Percentiles rank a stretch among this genome's conserved stretches.
These are phyloP conservation scores for Tetraodon nigroviridis DNA, from an alignment of 2,113 vertebrate species.

Conservation along the genomic window DNA sequence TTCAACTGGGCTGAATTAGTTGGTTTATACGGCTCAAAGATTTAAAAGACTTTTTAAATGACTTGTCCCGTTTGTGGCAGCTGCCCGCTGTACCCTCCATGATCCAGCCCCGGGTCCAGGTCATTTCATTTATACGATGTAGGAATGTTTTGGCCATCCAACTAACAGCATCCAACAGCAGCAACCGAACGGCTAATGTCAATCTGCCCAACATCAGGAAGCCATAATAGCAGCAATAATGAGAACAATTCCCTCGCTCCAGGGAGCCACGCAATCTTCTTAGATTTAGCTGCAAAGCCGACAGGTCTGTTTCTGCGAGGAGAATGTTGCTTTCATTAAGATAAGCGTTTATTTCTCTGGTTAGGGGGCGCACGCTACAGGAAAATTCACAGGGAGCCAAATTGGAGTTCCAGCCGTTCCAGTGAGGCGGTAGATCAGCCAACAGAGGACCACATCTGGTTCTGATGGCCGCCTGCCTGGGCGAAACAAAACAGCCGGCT, in stretches of 20 bases:
- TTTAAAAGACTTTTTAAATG: too few relatives aligned
- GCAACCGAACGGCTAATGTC: too few relatives aligned
- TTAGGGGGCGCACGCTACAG: not conserved
- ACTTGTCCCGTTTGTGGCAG: too few relatives aligned
- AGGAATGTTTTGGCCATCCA: too few relatives aligned
- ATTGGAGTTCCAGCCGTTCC: constrained; percentile 4
- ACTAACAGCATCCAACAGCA: too few relatives aligned
- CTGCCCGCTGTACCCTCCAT: too few relatives aligned
- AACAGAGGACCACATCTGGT: constrained; percentile 42
- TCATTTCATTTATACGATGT: too few relatives aligned
- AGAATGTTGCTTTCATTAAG: not conserved
- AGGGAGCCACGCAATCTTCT: not conserved
- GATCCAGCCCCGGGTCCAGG: too few relatives aligned
- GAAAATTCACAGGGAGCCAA: constrained; percentile 1
- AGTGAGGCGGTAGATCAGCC: constrained; percentile 27
- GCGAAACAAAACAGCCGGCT: constrained; percentile 4
- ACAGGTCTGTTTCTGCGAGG: not conserved
- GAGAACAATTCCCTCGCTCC: not conserved
- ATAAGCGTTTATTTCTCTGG: not conserved
- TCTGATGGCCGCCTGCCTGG: not conserved
- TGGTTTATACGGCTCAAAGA: too few relatives aligned
- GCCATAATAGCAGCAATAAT: too few relatives aligned
- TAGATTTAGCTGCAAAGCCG: not conserved
- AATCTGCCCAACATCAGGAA: too few relatives aligned
- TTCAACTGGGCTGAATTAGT: too few relatives aligned